Conservation (phyloP, 2,797 vertebrate genomes). For the Gymnothorax reevesii region DNA sequence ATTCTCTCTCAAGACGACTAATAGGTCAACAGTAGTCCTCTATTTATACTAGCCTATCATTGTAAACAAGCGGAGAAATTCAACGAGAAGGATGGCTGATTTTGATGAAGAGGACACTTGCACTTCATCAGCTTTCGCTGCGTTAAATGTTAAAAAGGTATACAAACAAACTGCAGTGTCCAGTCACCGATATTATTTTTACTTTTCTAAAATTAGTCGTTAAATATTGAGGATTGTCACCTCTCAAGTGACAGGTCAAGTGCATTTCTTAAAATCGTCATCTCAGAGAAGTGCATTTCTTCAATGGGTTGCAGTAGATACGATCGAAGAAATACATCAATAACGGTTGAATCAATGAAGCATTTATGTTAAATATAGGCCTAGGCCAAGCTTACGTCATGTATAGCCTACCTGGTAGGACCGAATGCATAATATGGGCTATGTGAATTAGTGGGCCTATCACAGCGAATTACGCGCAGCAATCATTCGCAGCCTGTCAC, state of each 20-base stretch:
- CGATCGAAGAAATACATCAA: neutral
- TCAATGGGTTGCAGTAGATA: neutral
- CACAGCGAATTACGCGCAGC: neutral
- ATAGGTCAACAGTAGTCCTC: no score
- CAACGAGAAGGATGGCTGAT: no score
- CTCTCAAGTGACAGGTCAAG: neutral
- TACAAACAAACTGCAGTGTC: neutral
- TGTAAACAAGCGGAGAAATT: no score
- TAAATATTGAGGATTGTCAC: neutral
- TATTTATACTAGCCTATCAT: no score
- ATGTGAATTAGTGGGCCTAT: constrained; percentile 10
- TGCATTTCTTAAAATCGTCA: neutral
- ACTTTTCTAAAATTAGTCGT: neutral
- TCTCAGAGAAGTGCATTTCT: neutral
- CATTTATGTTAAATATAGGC: neutral
- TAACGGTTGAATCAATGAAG: neutral
- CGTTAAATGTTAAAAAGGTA: neutral
- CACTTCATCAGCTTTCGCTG: neutral
- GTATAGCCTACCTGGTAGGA: neutral
- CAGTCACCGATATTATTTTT: neutral
- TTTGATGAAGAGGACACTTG: neutral
- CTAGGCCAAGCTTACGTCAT: neutral
- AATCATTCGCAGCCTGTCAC: constrained; percentile 7
- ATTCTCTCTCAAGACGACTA: no score
- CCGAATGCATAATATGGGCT: neutral